Base-by-base conservation (phyloP, 2,797 vertebrate species). In the Cuniculus paca region DNA sequence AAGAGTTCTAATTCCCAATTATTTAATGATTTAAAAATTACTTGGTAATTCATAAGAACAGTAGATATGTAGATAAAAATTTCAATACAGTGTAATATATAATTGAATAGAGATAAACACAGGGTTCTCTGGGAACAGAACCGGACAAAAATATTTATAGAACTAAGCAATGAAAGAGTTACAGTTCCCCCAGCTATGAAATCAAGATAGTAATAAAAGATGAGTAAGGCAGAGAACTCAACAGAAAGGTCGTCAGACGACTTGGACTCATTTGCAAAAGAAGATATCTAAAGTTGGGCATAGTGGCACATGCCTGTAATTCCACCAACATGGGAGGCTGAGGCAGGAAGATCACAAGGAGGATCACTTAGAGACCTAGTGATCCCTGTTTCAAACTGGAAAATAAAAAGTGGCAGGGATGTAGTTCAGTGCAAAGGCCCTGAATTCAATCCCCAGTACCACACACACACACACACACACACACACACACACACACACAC, bases 181-280 rank as follows among this genome's bases (percentile, higher is more conserved):
- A 92, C n/a, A 95, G 34, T 88, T 31, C 24, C 28, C 19, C 95
- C 65, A 92, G 68, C 79, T 93, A 70, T 83, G 50, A 96, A 92
- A 96, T 94, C 50, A 87, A 95, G 94, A 89, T 74, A 95, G 74
- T 90, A 89, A 90, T 92, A 81, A 83, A 45, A 80, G 80, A 70
- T 26, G 36, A 95, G 86, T 75, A 94, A 82, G 86, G 74, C 39
- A 93, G 70, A 26, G 12, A 91, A 84, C 79, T 61, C 87, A 94
- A 45, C 50, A 91, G 45, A 65, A 95, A 96, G 92, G 70, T 91
- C 16, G 42, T 61, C 34, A 75, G 56, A 83, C 81, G 56, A 91
- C 36, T 95, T 74, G 48, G 93, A 88, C 50, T 87, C 89, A 19
- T 80, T 88, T 26, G 56, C 7, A 45, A 56, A 86, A 50, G 5